Percentiles rank a stretch among this genome's conserved stretches.
Evolutionary conservation across 1,140 invertebrate genomes (phyloP).

Genomic region (Tetranychus urticae): DNA sequence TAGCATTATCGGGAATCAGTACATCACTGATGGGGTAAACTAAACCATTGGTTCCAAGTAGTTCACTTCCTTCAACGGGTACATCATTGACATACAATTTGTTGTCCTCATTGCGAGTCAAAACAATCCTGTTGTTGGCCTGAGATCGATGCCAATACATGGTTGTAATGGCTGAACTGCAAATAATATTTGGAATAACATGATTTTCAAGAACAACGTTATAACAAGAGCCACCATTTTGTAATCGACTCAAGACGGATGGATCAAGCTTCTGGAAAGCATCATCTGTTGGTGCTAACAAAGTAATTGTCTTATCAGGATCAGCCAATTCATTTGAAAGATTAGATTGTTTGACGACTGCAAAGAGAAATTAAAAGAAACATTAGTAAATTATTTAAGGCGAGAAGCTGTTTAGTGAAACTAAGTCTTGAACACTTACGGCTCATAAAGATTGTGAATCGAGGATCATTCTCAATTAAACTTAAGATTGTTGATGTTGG

Average conservation of each 20-base stretch:
- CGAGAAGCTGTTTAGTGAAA: neutral
- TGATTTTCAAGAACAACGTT: constrained; percentile 21
- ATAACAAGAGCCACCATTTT: neutral
- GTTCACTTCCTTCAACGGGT: constrained; percentile 19
- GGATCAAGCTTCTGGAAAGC: constrained; percentile 24
- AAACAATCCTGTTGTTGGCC: constrained; percentile 25
- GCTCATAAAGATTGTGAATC: constrained; percentile 26
- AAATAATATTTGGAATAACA: constrained; percentile 36
- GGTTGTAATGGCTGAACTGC: constrained; percentile 30
- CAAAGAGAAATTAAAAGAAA: neutral
- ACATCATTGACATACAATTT: constrained; percentile 25
- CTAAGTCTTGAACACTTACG: constrained; percentile 16
- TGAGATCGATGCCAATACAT: constrained; percentile 30
- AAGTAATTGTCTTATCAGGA: constrained; percentile 24
- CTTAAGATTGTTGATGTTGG: constrained; percentile 25
- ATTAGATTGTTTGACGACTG: neutral
- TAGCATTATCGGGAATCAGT: constrained; percentile 22
- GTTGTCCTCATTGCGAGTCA: constrained; percentile 25
- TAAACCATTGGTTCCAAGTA: constrained; percentile 31
- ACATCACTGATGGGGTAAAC: constrained; percentile 29
- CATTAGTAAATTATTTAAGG: constrained; percentile 10
- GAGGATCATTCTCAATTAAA: constrained; percentile 22
- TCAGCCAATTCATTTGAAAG: constrained; percentile 15
- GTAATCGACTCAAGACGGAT: constrained; percentile 4
- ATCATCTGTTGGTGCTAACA: constrained; percentile 28